phyloP scores from a whole-genome alignment of 2,888 invertebrate genomes.

The Xestobium rufovillosum region DNA sequence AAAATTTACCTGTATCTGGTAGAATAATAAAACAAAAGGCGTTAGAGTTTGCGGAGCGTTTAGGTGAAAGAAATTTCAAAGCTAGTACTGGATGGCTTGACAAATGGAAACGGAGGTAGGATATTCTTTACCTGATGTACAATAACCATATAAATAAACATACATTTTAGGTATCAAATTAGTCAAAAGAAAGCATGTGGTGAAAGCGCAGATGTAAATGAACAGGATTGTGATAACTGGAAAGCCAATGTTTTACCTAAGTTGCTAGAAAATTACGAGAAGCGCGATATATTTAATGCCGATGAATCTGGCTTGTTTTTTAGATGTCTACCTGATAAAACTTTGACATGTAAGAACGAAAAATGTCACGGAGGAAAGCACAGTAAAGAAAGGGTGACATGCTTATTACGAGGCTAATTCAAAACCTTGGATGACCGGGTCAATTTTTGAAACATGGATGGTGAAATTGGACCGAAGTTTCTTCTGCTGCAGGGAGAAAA shows the following conservation, averaged over 20 bases:
- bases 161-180: too few relatives aligned
- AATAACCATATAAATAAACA: too few relatives aligned
- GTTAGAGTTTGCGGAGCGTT: slow-evolving; percentile 10
- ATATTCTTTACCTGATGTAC: slow-evolving; percentile 15
- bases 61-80: slow-evolving; percentile 20
- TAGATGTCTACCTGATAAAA: slow-evolving; percentile 27
- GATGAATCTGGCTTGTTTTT: slow-evolving; percentile 22
- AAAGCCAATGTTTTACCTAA: slow-evolving; percentile 21
- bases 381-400: too few relatives aligned
- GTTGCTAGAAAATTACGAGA: slow-evolving; percentile 7
- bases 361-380: slow-evolving; percentile 33
- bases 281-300: slow-evolving; percentile 27
- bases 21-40: slow-evolving; percentile 23
- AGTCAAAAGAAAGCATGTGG: slow-evolving; percentile 17
- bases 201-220: slow-evolving; percentile 23
- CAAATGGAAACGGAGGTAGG: slow-evolving; percentile 27
- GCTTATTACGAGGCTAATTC: too few relatives aligned
- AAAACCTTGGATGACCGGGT: too few relatives aligned
- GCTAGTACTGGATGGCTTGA: slow-evolving; percentile 29
- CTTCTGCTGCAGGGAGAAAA: too few relatives aligned
- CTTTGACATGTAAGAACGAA: slow-evolving; percentile 27
- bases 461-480: too few relatives aligned
- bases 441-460: too few relatives aligned
- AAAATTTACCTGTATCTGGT: too few relatives aligned
- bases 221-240: slow-evolving; percentile 26